A percentile compares a stretch with the other conserved stretches of the same genome.
Conservation (phyloP, 2,113 vertebrate genomes). For the Pelmatolapia mariae region DNA sequence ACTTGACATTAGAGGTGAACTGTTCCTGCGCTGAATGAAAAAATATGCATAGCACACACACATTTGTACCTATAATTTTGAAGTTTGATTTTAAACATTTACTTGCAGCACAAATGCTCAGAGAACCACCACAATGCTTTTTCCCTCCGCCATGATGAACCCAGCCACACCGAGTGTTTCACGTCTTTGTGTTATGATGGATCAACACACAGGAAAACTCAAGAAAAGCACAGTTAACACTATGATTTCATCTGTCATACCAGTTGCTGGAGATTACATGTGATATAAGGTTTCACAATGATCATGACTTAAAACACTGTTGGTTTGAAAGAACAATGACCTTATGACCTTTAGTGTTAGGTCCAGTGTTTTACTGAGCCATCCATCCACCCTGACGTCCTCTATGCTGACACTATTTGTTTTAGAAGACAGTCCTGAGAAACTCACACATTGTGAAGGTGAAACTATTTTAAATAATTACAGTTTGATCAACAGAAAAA, state of each 20-base stretch:
- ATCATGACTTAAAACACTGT: neutral
- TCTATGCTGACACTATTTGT: neutral
- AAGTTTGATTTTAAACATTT: neutral
- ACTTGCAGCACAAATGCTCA: neutral
- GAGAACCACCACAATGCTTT: neutral
- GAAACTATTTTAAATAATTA: neutral
- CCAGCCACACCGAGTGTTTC: neutral
- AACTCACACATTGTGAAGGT: neutral
- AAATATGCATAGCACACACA: neutral
- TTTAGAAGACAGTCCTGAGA: neutral
- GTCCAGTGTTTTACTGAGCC: neutral
- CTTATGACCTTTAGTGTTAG: neutral
- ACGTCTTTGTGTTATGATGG: neutral
- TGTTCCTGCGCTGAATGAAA: neutral
- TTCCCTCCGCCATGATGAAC: neutral
- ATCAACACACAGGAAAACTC: neutral
- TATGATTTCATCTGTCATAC: neutral
- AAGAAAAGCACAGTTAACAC: neutral
- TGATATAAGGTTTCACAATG: neutral
- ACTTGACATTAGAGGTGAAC: neutral
- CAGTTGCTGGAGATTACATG: neutral
- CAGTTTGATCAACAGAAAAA: neutral
- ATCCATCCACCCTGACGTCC: neutral
- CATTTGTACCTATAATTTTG: neutral
- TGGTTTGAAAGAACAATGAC: neutral